Conservation (phyloP, 2,797 vertebrate genomes). For the Lutjanus argentimaculatus region DNA sequence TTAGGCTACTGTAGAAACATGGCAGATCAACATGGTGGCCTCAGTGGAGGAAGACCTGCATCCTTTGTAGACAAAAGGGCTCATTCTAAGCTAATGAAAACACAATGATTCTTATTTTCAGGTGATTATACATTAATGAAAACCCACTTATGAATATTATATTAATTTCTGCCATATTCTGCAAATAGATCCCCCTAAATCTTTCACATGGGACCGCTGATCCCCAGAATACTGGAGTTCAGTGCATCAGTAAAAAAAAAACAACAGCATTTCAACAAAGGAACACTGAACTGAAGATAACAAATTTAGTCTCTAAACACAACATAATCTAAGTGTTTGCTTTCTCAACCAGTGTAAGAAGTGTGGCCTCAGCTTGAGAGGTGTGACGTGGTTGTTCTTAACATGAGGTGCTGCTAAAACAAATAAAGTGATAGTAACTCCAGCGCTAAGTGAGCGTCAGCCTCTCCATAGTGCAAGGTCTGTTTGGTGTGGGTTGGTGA, state of each 20-base stretch:
- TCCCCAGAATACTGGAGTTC: neutral
- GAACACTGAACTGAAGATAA: neutral
- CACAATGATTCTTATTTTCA: too few relatives aligned
- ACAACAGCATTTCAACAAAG: constrained; percentile 4
- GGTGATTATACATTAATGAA: too few relatives aligned
- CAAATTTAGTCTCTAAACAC: constrained; percentile 16
- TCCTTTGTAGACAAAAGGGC: too few relatives aligned
- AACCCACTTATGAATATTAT: too few relatives aligned
- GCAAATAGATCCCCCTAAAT: too few relatives aligned
- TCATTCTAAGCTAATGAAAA: too few relatives aligned
- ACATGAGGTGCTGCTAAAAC: constrained; percentile 55
- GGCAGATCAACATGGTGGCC: too few relatives aligned
- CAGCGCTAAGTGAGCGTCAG: constrained; percentile 57
- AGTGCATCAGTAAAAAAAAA: neutral
- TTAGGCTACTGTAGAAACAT: too few relatives aligned
- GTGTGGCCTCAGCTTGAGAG: constrained; percentile 49
- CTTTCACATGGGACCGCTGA: neutral
- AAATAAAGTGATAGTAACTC: constrained; percentile 73
- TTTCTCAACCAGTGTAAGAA: constrained; percentile 45
- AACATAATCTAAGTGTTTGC: constrained; percentile 32
- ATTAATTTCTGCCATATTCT: too few relatives aligned
- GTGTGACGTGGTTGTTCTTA: constrained; percentile 58
- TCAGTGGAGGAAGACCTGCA: too few relatives aligned
- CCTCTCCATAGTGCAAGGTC: constrained; percentile 41
- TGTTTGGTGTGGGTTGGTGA: constrained; percentile 54